phyloP scores from a whole-genome alignment of 2,888 invertebrate species.

The Drosophila meridiana region DNA sequence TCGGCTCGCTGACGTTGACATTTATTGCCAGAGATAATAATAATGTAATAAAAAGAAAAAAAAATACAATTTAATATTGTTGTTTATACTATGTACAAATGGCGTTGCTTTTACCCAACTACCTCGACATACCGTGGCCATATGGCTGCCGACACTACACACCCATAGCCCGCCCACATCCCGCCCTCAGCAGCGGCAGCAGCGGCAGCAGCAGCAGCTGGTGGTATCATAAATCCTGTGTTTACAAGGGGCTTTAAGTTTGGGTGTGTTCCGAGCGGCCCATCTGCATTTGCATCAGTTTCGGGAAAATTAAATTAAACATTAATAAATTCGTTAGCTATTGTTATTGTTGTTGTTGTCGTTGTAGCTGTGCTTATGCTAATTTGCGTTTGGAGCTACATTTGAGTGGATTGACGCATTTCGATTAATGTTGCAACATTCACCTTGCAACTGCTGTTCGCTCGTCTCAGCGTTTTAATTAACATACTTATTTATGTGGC shows the following conservation, averaged over 20 bases:
- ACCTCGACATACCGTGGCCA: conserved; percentile 9
- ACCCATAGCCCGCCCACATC: conserved; percentile 5
- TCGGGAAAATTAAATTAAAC: conserved; percentile 52
- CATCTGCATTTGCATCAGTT: conserved; percentile 20
- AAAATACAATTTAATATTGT: conserved; percentile 80
- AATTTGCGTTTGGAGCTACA: conserved; percentile 54
- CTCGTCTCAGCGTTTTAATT: conserved; percentile 59
- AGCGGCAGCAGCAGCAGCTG: conserved; percentile 33
- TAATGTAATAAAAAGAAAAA: conserved; percentile 80
- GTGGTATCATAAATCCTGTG: conserved; percentile 39
- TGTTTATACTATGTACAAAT: conserved; percentile 76
- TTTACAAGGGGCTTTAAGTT: conserved; percentile 19
- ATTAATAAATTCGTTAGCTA: conserved; percentile 57
- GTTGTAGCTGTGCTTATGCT: conserved; percentile 49
- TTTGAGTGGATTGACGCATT: conserved; percentile 31
- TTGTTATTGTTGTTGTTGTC: conserved; percentile 24
- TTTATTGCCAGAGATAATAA: conserved; percentile 82
- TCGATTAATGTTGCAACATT: conserved; percentile 61
- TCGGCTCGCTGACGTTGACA: conserved; percentile 81
- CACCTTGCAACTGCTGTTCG: conserved; percentile 43
- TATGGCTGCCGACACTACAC: conserved; percentile 9
- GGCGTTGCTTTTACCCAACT: conserved; percentile 47
- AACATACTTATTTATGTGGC: conserved; percentile 42
- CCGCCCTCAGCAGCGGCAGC: neutral
- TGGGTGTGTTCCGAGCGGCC: conserved; percentile 3